A percentile compares a stretch with the other conserved stretches of the same genome.
These are phyloP conservation scores for Punctoribates punctum DNA, from an alignment of 2,888 invertebrate genomes.

Conservation along the genomic window DNA sequence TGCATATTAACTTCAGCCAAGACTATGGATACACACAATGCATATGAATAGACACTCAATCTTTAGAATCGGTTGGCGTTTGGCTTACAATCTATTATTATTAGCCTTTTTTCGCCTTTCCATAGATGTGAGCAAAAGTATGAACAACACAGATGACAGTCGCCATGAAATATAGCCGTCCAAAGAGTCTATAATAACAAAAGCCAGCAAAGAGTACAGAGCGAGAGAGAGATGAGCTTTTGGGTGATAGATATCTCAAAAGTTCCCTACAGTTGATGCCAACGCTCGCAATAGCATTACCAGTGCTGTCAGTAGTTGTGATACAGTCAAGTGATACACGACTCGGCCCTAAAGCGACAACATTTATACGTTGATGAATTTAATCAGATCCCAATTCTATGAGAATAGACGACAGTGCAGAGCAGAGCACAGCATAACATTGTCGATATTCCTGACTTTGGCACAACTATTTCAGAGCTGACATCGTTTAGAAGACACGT, in stretches of 20 bases:
- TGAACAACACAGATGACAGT: constrained; percentile 34
- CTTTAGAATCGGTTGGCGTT: background rate
- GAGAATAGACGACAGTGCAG: no score
- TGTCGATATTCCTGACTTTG: background rate
- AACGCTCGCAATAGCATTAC: background rate
- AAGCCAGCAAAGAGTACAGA: constrained; percentile 12
- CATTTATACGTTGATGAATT: constrained; percentile 36
- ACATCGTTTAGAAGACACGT: background rate
- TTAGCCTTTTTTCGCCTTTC: constrained; percentile 29
- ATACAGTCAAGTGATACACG: constrained; percentile 37
- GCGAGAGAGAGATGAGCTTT: constrained; percentile 31
- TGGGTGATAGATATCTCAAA: constrained; percentile 38
- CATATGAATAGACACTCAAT: constrained; percentile 16
- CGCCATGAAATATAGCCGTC: constrained; percentile 35
- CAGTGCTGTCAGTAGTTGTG: constrained; percentile 34
- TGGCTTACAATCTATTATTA: constrained; percentile 29
- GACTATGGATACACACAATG: constrained; percentile 7
- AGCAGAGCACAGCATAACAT: background rate
- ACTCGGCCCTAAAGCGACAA: constrained; percentile 37
- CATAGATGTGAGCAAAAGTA: constrained; percentile 6
- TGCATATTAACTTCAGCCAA: constrained; percentile 23
- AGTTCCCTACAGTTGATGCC: constrained; percentile 26
- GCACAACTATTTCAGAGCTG: background rate
- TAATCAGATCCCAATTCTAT: constrained; percentile 21
- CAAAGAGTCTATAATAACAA: constrained; percentile 31